Evolutionary conservation across 2,888 invertebrate genomes (phyloP), one percentile per base, ranked within the genome.

Genomic region (Colletes collaris): DNA sequence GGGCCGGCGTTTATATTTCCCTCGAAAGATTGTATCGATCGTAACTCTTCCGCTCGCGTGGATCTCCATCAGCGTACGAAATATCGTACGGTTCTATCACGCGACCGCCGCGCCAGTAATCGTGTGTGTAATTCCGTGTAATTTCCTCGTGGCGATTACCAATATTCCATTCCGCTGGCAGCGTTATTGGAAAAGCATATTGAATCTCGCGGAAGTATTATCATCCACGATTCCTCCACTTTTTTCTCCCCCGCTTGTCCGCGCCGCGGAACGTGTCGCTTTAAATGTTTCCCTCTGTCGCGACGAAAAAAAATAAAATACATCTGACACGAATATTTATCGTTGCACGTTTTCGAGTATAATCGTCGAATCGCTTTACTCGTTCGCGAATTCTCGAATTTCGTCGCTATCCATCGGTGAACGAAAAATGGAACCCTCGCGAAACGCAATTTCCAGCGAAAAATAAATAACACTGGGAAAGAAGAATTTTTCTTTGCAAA

Each of bases 91-190:
- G 46, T 3, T 67, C 62, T 52, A 58, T 52, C 80, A 56, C 64
- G 65, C 69, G 56, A 79, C 68, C 56, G 5, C n/a, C 37, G 44
- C n/a, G 8, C 10, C 46, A 58, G 58, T 69, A 65, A 74, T 62
- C 74, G 62, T 37, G 50, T 8, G 40, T 46, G 40, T 77, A 77
- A 79, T 78, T 56, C 27, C 59, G 35, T 59, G 56, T 72, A 72
- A 79, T 79, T 79, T 79, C 79, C 73, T 60, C 68, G 68, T 7
- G 59, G 50, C 59, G 72, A 79, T 79, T 68, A 79, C 79, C 67
- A 46, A 72, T 79, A 72, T 55, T 63, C 67, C 65, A 37, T 50
- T 55, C 37, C 35, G 16, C 49, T 50, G 35, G 52, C 10, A 16
- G 13, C 55, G 50, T 46, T 59, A 78, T 64, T 35, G 66, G 62